Evolutionary conservation across 2,797 vertebrate species (phyloP).

Genomic region (Sardinella longiceps): DNA sequence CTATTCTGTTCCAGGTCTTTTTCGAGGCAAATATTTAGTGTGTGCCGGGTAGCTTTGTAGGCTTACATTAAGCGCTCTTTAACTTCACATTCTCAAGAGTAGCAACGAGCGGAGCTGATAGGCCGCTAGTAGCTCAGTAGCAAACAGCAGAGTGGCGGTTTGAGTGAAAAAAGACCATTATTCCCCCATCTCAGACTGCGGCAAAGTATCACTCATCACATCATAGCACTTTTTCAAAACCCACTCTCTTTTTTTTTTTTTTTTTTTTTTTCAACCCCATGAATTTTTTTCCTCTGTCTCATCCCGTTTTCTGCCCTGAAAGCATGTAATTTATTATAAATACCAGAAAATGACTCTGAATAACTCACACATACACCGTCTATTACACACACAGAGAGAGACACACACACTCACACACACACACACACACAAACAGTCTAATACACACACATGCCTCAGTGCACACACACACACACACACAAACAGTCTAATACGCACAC

Average conservation of each 20-base stretch:
- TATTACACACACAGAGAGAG: not conserved
- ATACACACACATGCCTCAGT: not conserved
- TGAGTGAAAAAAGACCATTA: not conserved
- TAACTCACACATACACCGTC: conserved; percentile 18
- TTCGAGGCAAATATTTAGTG: not conserved
- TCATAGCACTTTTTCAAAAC: conserved; percentile 12
- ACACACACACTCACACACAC: not conserved
- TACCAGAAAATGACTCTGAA: conserved; percentile 54
- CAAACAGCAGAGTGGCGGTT: not conserved
- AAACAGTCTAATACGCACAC: not conserved
- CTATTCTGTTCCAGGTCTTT: not conserved
- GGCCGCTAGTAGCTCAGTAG: not conserved
- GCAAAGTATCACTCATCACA: conserved; percentile 18
- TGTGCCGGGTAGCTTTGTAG: not conserved
- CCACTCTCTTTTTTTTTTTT: conserved; percentile 1
- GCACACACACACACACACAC: not conserved
- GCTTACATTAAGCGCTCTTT: not conserved
- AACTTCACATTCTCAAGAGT: not conserved
- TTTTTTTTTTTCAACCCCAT: conserved; percentile 12
- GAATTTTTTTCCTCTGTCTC: not conserved
- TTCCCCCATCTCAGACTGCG: conserved; percentile 1
- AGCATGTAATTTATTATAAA: conserved; percentile 66
- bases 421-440: not conserved
- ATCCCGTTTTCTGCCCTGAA: conserved; percentile 15
- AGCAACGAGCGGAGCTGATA: not conserved